Conservation (phyloP, 2,888 invertebrate species). For the Ochropacha duplaris region DNA sequence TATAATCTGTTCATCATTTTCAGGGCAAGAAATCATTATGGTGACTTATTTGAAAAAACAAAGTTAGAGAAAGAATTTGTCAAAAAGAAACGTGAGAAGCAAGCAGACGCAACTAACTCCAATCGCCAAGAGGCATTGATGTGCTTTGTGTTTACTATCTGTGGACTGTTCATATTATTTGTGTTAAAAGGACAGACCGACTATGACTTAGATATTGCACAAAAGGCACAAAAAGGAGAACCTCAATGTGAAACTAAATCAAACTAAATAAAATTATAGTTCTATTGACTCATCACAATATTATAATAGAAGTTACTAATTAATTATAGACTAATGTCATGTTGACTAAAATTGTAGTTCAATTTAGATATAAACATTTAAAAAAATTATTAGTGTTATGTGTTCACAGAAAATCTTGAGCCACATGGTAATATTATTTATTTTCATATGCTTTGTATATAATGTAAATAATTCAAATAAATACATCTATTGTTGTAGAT, state of each 20-base stretch:
- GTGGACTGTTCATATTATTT: conserved; percentile 42
- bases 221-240: conserved; percentile 8
- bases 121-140: conserved; percentile 52
- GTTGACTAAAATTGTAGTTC: background rate
- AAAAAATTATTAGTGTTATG: background rate
- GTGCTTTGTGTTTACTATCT: conserved; percentile 42
- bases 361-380: background rate
- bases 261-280: conserved; percentile 4
- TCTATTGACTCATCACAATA: too few species aligned
- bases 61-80: conserved; percentile 51
- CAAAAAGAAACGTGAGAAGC: conserved; percentile 34
- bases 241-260: conserved; percentile 5
- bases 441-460: conserved; percentile 44
- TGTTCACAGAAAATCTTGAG: background rate
- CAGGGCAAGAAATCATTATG: conserved; percentile 81
- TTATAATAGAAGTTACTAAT: background rate
- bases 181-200: conserved; percentile 50
- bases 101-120: conserved; percentile 20
- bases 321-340: background rate
- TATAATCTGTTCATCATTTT: conserved; percentile 21
- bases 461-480: conserved; percentile 51
- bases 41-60: conserved; percentile 53
- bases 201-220: conserved; percentile 47
- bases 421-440: conserved; percentile 17
- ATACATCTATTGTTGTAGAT: conserved; percentile 11